phyloP scores from a whole-genome alignment of 1,140 invertebrate genomes.

The Bombus picipes region DNA sequence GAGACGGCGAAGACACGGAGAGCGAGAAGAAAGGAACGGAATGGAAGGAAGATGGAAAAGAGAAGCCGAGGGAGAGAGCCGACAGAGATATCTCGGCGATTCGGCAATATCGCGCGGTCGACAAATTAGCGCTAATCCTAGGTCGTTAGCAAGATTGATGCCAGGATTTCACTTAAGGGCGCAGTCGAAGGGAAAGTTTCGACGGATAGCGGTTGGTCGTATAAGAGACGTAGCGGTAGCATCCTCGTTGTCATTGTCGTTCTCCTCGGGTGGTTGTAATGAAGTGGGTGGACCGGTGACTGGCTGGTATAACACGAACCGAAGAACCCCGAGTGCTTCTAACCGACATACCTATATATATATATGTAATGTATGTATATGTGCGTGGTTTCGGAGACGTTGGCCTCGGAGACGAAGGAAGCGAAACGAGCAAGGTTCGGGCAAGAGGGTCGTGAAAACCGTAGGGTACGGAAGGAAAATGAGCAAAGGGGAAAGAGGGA shows the following conservation, averaged over 20 bases:
- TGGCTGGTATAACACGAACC: slow-evolving; percentile 53
- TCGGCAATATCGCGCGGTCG: slow-evolving; percentile 75
- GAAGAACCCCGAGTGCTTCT: slow-evolving; percentile 19
- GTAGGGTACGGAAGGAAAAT: slow-evolving; percentile 27
- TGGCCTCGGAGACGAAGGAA: background rate
- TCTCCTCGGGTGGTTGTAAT: slow-evolving; percentile 67
- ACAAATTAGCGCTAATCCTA: slow-evolving; percentile 79
- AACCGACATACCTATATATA: background rate
- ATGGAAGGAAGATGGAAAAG: background rate
- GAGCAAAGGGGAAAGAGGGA: slow-evolving; percentile 31
- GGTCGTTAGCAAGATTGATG: slow-evolving; percentile 78
- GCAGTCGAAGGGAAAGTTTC: slow-evolving; percentile 55
- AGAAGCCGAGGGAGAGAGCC: slow-evolving; percentile 2
- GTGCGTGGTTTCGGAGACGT: slow-evolving; percentile 1
- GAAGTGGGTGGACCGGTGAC: slow-evolving; percentile 76
- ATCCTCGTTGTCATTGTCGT: slow-evolving; percentile 55
- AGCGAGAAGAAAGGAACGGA: slow-evolving; percentile 13
- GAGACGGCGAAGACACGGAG: background rate
- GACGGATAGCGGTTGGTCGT: slow-evolving; percentile 45
- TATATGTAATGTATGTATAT: background rate
- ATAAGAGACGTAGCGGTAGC: slow-evolving; percentile 3
- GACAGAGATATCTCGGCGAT: slow-evolving; percentile 67
- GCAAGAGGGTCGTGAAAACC: slow-evolving; percentile 22
- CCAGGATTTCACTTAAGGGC: slow-evolving; percentile 77
- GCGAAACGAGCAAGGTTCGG: slow-evolving; percentile 18